phyloP scores from a whole-genome alignment of 2,888 invertebrate genomes.

The Drymonia ruficornis region DNA sequence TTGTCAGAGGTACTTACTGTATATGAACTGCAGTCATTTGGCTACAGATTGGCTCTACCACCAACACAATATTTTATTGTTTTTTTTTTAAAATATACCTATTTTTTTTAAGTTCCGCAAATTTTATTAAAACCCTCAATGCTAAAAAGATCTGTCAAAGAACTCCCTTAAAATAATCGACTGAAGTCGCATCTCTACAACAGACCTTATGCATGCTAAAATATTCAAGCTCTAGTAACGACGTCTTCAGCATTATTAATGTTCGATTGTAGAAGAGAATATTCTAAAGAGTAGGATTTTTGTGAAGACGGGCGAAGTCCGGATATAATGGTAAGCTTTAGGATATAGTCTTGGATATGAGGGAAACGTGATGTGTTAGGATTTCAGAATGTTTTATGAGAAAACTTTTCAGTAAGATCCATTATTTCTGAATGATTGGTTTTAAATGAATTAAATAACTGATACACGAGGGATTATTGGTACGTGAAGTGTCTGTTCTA shows the following conservation, averaged over 20 bases:
- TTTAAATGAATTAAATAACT: too few species aligned
- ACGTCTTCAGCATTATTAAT: slow-evolving; percentile 38
- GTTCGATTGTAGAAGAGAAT: slow-evolving; percentile 34
- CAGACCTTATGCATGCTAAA: slow-evolving; percentile 32
- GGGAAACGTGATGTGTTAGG: slow-evolving; percentile 25
- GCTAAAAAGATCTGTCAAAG: too few species aligned
- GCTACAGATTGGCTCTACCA: too few species aligned
- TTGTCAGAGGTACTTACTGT: too few species aligned
- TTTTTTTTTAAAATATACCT: too few species aligned
- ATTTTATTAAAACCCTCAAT: too few species aligned
- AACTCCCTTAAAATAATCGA: not conserved
- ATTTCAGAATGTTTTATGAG: not conserved
- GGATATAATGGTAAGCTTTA: slow-evolving; percentile 27
- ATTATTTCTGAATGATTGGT: not conserved
- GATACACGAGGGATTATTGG: too few species aligned
- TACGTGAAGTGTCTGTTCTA: too few species aligned
- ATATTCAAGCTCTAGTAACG: slow-evolving; percentile 37
- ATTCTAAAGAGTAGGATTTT: slow-evolving; percentile 25
- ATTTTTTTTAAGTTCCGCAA: too few species aligned
- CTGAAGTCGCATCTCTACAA: not conserved
- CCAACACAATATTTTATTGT: too few species aligned
- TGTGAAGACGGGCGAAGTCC: slow-evolving; percentile 13
- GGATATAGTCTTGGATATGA: slow-evolving; percentile 34
- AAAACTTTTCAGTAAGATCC: not conserved
- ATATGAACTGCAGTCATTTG: too few species aligned